Evolutionary conservation across 2,797 vertebrate species (phyloP).

Genomic region (Moxostoma hubbsi): DNA sequence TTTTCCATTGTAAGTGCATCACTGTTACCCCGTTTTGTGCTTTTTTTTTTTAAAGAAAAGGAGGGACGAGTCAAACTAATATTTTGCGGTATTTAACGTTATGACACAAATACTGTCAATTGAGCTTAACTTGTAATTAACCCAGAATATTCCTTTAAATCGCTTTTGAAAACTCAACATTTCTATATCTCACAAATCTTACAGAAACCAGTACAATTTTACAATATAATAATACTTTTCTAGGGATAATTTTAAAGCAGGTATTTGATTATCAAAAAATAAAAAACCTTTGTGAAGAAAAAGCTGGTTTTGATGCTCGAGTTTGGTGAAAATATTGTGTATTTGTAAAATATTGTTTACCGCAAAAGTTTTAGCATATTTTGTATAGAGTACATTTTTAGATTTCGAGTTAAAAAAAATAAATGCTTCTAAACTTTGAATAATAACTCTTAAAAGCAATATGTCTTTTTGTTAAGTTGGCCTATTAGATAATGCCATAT

Average conservation of each 20-base stretch:
- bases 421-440: slow-evolving; percentile 8
- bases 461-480: not conserved
- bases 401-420: not conserved
- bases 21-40: no score
- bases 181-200: not conserved
- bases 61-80: no score
- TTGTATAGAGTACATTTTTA: not conserved
- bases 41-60: no score
- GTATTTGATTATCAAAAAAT: not conserved
- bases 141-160: no score
- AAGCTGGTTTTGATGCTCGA: not conserved
- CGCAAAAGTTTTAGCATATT: not conserved
- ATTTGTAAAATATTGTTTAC: not conserved
- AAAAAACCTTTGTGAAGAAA: not conserved
- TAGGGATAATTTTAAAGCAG: not conserved
- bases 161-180: no score
- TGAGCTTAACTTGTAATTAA: no score
- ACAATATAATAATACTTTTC: not conserved
- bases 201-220: not conserved
- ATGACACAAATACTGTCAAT: no score
- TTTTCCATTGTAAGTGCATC: no score
- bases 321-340: not conserved
- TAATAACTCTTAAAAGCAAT: slow-evolving; percentile 19
- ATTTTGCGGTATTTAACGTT: no score
- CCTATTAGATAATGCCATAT: not conserved